These are phyloP conservation scores for Ifrita kowaldi DNA, from an alignment of 2,113 vertebrate species.

Conservation along the genomic window DNA sequence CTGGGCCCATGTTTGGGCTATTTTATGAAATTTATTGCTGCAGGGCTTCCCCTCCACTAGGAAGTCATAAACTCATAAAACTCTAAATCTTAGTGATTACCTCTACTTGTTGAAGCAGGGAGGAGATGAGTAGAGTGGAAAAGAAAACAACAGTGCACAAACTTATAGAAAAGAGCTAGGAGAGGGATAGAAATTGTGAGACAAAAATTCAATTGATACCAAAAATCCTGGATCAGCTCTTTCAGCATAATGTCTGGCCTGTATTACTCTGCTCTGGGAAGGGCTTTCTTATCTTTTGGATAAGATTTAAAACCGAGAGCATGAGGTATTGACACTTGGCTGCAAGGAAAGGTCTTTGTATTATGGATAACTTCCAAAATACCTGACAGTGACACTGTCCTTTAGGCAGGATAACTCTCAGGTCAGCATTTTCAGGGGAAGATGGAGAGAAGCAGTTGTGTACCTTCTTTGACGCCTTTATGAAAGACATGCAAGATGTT, in stretches of 20 bases:
- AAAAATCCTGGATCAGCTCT: background rate
- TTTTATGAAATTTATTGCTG: background rate
- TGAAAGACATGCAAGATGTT: background rate
- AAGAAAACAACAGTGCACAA: background rate
- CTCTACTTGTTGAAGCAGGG: background rate
- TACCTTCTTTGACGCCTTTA: background rate
- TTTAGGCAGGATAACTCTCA: background rate
- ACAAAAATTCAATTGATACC: background rate
- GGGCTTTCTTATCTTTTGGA: background rate
- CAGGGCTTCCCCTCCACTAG: background rate
- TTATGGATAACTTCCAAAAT: background rate
- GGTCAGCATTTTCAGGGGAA: background rate
- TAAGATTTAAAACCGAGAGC: background rate
- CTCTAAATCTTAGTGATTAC: background rate
- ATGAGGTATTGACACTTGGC: background rate
- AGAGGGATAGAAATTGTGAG: background rate
- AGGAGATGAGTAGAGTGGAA: background rate
- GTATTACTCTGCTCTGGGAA: background rate
- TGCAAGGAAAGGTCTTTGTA: background rate
- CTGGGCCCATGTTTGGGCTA: background rate
- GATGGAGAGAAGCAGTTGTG: background rate
- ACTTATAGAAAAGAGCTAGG: background rate
- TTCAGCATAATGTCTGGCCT: background rate
- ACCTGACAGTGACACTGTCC: background rate
- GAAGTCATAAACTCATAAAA: background rate